A percentile compares a stretch with the other conserved stretches of the same genome.
These are phyloP conservation scores for Sitta carolinensis DNA, from an alignment of 2,797 vertebrate species.

Conservation along the genomic window DNA sequence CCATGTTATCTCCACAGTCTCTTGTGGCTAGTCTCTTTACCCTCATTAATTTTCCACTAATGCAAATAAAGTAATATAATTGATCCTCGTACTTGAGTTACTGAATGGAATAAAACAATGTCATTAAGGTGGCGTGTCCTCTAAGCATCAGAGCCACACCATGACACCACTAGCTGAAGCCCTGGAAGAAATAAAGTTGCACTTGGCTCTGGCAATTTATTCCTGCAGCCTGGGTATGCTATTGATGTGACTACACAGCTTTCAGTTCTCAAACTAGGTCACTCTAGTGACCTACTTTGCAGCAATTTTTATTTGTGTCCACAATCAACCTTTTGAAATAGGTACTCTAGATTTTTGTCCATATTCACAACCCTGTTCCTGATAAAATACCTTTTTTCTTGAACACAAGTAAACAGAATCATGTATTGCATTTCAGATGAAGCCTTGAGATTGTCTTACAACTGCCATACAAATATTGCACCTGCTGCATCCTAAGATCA, in stretches of 20 bases:
- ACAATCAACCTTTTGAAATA: background rate
- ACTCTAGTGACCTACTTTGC: background rate
- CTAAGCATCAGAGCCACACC: background rate
- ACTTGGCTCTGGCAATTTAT: background rate
- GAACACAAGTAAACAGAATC: background rate
- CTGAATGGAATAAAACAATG: background rate
- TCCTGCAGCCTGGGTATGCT: background rate
- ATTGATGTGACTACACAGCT: background rate
- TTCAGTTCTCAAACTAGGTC: background rate
- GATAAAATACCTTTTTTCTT: background rate
- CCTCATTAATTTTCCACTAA: background rate
- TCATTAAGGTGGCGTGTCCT: background rate
- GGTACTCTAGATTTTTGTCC: background rate
- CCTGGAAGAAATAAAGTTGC: background rate
- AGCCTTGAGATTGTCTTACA: background rate
- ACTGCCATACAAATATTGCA: background rate
- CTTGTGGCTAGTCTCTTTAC: background rate
- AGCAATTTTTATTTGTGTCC: background rate
- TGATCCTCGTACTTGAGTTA: background rate
- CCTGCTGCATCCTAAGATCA: background rate
- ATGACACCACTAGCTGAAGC: background rate
- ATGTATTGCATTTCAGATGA: background rate
- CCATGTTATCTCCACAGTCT: background rate
- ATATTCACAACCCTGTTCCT: background rate
- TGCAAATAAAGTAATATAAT: background rate